Percentiles rank a stretch among this genome's conserved stretches.
Evolutionary conservation across 2,888 invertebrate species (phyloP).

Genomic region (Ichneumoninae sp.): DNA sequence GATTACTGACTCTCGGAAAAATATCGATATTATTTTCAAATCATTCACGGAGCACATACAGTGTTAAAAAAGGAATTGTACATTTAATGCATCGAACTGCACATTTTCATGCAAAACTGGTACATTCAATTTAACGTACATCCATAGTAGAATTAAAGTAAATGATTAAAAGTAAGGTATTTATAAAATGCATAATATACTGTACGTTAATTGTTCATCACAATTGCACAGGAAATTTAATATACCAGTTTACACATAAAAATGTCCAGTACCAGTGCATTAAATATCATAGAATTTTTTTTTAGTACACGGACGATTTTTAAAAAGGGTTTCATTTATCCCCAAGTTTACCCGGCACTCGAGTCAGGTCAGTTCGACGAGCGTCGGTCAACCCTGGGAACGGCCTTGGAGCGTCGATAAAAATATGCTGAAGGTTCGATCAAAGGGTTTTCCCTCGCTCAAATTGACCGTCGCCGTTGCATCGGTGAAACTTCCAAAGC

Average conservation of each 20-base stretch:
- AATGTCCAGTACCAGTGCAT: no score
- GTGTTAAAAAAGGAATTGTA: no score
- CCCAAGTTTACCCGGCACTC: not conserved
- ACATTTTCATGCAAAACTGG: no score
- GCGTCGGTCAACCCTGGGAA: not conserved
- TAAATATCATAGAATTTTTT: not conserved
- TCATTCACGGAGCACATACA: not conserved
- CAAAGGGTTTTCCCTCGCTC: constrained; percentile 24
- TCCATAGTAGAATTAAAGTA: no score
- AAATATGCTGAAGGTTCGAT: constrained; percentile 25
- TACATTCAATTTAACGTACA: no score
- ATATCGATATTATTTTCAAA: not conserved
- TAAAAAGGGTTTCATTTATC: not conserved
- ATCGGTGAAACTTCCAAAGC: constrained; percentile 12
- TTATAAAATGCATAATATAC: no score
- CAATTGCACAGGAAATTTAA: no score
- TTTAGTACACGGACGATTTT: not conserved
- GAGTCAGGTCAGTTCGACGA: not conserved
- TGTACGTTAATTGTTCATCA: no score
- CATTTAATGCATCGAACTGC: no score
- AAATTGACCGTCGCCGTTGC: constrained; percentile 2
- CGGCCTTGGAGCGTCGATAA: constrained; percentile 11
- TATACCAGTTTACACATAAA: no score
- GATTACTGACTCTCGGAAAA: not conserved
- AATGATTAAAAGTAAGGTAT: no score